Base-by-base conservation (phyloP, 2,888 invertebrate species). In the Hydraecia micacea region DNA sequence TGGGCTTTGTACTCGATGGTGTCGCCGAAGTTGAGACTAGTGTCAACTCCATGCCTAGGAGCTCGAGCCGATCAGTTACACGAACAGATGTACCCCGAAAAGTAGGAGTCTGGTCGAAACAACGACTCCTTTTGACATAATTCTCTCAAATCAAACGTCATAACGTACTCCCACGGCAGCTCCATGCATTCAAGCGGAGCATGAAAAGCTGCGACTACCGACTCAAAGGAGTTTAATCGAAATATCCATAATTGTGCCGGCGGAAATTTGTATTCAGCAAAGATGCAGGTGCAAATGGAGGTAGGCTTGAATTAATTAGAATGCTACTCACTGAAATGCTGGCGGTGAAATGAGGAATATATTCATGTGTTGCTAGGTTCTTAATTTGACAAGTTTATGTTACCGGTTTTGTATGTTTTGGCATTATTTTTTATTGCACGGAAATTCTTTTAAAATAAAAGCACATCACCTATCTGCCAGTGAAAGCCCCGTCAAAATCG, bases 291-390 rank as follows among this genome's bases (percentile, higher is more conserved):
- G 49, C 2, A 36, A 66, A 49, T 69, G 6, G 3, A 49, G 25
- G 58, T 69, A 65, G 11, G 25, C 42, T 18, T 28, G 32, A 65
- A 80, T 70, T 60, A 66, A 77, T 77, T 65, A 36, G 46, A 76
- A 68, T 67, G 25, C 62, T 55, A 21, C 28, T 52, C 36, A 81
- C 18, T 75, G 21, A 42, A 65, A 65, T 69, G 32, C 32, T 28
- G 21, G 18, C n/a, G 18, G 32, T 21, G 39, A 82, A 55, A 68
- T 63, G 68, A 49, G 32, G 46, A 75, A 74, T 36, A 42, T 62
- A 81, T 46, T 73, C 46, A 68, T 55, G 15, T n/a, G 28, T 55
- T 75, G 46, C 7, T 8, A 15, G 36, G 25, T 46, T 52, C n/a
- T 49, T 55, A 52, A 52, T 52, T 60, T n/a, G 32, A 39, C 11